A percentile compares a stretch with the other conserved stretches of the same genome.
phyloP scores from a whole-genome alignment of 2,113 vertebrate species.

The Ochotona princeps region DNA sequence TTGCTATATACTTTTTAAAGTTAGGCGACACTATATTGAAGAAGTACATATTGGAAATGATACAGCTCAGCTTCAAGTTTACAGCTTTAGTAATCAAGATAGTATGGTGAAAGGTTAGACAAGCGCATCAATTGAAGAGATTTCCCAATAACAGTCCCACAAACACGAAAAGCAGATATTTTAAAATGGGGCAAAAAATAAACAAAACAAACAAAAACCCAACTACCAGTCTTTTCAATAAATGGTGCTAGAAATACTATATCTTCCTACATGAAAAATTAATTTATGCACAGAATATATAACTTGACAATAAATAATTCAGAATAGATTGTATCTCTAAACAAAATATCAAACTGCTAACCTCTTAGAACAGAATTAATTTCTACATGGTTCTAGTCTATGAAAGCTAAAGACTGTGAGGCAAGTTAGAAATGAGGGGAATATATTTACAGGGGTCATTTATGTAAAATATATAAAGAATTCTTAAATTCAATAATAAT shows the following conservation, averaged over 20 bases:
- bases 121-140: neutral
- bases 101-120: neutral
- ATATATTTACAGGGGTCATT: neutral
- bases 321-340: neutral
- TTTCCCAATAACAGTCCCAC: neutral
- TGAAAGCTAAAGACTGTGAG: neutral
- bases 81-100: neutral
- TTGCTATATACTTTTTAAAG: neutral
- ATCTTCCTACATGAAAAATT: neutral
- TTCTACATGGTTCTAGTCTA: no score
- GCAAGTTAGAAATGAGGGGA: neutral
- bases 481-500: neutral
- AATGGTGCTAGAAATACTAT: neutral
- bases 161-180: neutral
- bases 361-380: neutral
- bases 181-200: neutral
- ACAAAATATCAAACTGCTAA: neutral
- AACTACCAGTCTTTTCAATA: neutral
- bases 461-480: neutral
- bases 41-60: neutral
- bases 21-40: neutral
- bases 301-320: neutral
- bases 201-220: no score
- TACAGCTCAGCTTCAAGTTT: neutral
- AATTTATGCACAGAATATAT: neutral